Conservation (phyloP, 1,140 invertebrate genomes). For the Lordiphosa clarofinis region DNA sequence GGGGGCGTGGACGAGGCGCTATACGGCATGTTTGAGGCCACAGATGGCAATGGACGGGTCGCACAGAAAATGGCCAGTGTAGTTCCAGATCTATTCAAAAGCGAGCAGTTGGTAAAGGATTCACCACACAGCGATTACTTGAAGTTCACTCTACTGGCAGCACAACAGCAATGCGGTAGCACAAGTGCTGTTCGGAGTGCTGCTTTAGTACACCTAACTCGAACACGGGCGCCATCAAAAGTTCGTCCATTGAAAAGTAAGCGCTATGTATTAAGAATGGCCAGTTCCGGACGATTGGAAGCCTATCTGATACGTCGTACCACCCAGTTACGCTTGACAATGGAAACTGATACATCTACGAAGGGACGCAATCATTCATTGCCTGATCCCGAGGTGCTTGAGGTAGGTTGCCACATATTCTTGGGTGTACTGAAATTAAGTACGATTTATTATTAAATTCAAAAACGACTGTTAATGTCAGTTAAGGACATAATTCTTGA, state of each 20-base stretch:
- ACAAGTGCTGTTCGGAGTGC: constrained; percentile 85
- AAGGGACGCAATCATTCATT: constrained; percentile 1
- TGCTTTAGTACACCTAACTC: constrained; percentile 86
- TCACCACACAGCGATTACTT: constrained; percentile 87
- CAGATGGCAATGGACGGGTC: constrained; percentile 82
- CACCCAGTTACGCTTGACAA: constrained; percentile 43
- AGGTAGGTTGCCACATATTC: constrained; percentile 73
- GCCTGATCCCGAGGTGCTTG: constrained; percentile 87
- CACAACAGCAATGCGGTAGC: constrained; percentile 87
- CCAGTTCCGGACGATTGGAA: constrained; percentile 86
- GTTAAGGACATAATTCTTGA: too few relatives aligned
- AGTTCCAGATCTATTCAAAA: constrained; percentile 88
- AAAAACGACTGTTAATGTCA: too few relatives aligned
- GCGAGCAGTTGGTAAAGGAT: constrained; percentile 89
- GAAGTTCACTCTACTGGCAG: constrained; percentile 89
- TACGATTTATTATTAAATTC: too few relatives aligned
- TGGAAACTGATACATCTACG: constrained; percentile 2
- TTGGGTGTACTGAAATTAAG: too few relatives aligned
- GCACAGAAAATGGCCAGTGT: constrained; percentile 84
- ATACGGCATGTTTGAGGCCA: constrained; percentile 90
- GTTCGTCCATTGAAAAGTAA: constrained; percentile 75
- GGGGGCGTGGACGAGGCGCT: constrained; percentile 85
- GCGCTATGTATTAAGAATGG: constrained; percentile 84
- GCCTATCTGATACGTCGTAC: constrained; percentile 83
- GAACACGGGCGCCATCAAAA: constrained; percentile 81